Percentiles rank a stretch among this genome's conserved stretches.
phyloP scores from a whole-genome alignment of 2,113 vertebrate species.

The Bambusicola thoracicus region DNA sequence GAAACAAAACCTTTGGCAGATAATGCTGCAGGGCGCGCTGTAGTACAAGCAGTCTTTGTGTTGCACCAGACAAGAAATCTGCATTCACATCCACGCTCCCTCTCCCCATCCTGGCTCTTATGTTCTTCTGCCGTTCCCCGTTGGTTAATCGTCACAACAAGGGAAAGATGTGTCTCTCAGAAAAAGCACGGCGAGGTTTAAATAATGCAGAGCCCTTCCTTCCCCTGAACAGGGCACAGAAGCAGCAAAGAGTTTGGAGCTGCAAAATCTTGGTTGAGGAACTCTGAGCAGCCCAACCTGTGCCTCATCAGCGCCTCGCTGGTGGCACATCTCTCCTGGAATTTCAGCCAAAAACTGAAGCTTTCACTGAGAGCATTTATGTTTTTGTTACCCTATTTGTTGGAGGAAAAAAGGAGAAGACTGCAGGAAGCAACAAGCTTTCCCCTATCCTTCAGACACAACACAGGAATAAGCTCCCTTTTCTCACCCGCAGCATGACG shows the following conservation, averaged over 20 bases:
- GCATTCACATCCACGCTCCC: background rate
- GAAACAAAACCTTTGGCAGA: conserved; percentile 22
- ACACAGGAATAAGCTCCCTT: background rate
- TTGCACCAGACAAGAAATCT: background rate
- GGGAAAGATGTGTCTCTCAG: background rate
- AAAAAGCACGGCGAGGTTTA: background rate
- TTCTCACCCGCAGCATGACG: background rate
- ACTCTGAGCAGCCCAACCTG: background rate
- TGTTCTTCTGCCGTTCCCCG: background rate
- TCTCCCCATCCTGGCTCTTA: background rate
- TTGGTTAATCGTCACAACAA: background rate
- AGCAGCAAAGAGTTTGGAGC: background rate
- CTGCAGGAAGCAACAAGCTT: background rate
- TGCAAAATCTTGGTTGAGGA: background rate
- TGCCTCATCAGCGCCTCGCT: background rate
- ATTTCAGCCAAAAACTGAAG: background rate
- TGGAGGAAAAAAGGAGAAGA: background rate
- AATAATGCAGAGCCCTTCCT: background rate
- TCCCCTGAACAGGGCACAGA: background rate
- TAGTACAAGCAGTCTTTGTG: background rate
- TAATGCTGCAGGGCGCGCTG: background rate
- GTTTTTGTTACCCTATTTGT: background rate
- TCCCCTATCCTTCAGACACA: background rate
- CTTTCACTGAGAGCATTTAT: background rate
- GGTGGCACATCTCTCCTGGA: background rate